phyloP scores from a whole-genome alignment of 1,140 invertebrate genomes.

The Diachasmimorpha longicaudata region DNA sequence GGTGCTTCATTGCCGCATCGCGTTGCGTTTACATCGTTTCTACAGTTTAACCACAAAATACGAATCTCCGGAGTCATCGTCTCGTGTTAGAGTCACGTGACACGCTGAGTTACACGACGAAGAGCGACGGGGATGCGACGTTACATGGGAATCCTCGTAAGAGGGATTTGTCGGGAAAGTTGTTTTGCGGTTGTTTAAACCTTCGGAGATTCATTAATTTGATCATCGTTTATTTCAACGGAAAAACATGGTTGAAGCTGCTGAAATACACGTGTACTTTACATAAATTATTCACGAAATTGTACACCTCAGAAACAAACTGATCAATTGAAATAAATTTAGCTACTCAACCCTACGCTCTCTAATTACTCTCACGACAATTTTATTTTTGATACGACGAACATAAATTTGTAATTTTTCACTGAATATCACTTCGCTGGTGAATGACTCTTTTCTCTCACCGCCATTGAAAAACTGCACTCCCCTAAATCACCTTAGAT shows the following conservation, averaged over 20 bases:
- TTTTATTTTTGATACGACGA: no score
- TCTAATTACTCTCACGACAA: no score
- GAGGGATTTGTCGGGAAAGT: background rate
- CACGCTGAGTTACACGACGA: conserved; percentile 17
- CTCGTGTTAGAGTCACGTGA: conserved; percentile 14
- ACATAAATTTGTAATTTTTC: no score
- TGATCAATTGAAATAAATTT: no score
- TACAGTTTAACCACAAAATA: conserved; percentile 15
- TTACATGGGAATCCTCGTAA: conserved; percentile 20
- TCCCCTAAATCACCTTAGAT: no score
- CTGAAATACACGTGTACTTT: background rate
- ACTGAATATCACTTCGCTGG: no score
- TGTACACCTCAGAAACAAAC: no score
- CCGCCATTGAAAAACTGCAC: no score
- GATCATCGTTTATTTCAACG: background rate
- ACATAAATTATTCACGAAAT: no score
- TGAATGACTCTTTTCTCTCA: no score
- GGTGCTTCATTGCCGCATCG: conserved; percentile 15
- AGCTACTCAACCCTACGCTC: no score
- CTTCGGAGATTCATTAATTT: conserved; percentile 9
- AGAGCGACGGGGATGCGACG: conserved; percentile 5
- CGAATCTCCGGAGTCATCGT: conserved; percentile 6
- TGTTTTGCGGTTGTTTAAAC: background rate
- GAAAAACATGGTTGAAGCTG: background rate
- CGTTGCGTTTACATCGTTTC: conserved; percentile 16